Percentiles rank a stretch among this genome's conserved stretches.
Conservation (phyloP, 2,888 invertebrate species). For the Macrosiphum euphorbiae region DNA sequence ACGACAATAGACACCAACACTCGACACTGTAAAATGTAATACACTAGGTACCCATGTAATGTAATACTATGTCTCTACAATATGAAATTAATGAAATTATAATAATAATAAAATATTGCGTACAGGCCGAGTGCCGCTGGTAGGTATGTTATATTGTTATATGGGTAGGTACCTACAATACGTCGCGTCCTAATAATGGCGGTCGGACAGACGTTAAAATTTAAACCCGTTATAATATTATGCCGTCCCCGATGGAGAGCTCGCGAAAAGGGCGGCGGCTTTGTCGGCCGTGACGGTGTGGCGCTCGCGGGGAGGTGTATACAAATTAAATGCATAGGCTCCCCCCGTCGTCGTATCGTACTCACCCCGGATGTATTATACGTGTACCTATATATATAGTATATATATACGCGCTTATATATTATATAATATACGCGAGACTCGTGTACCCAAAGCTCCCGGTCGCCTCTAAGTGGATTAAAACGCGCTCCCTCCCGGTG, state of each 20-base stretch:
- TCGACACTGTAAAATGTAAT: neutral
- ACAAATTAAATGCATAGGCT: slow-evolving; percentile 59
- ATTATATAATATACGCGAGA: neutral
- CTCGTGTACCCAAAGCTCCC: slow-evolving; percentile 41
- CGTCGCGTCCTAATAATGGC: slow-evolving; percentile 18
- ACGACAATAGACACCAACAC: neutral
- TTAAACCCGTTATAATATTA: slow-evolving; percentile 48
- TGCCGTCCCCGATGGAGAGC: neutral
- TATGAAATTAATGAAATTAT: neutral
- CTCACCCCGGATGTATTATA: neutral
- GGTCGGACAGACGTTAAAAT: slow-evolving; percentile 62
- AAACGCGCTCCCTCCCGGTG: neutral
- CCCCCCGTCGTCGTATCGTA: neutral
- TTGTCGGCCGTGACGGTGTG: neutral
- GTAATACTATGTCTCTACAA: neutral
- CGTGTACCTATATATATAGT: neutral
- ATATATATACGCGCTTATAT: neutral
- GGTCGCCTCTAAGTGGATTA: slow-evolving; percentile 61
- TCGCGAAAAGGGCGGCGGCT: slow-evolving; percentile 31
- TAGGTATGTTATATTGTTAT: neutral
- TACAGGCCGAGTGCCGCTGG: neutral
- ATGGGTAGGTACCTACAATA: neutral
- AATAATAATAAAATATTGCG: neutral
- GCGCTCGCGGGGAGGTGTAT: neutral
- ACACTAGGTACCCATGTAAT: no score